These are phyloP conservation scores for Borostomias antarcticus DNA, from an alignment of 2,797 vertebrate species.

Conservation along the genomic window DNA sequence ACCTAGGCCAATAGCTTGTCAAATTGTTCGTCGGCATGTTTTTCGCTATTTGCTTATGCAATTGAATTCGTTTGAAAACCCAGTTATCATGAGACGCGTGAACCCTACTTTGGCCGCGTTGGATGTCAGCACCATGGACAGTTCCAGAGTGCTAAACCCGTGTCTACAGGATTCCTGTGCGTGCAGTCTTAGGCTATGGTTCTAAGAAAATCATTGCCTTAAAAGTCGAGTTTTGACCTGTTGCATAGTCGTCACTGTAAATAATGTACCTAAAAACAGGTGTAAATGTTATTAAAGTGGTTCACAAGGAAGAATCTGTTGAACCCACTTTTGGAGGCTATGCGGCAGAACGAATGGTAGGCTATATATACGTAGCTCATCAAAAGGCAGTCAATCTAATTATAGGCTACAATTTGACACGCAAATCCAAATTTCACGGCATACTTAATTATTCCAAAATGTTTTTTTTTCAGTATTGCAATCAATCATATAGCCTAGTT, in stretches of 20 bases:
- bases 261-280: too few species aligned
- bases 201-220: not conserved
- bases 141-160: slow-evolving; percentile 27
- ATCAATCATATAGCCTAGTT: not conserved
- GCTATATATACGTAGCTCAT: not conserved
- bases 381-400: not conserved
- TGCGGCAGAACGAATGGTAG: too few species aligned
- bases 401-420: not conserved
- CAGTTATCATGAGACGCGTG: not conserved
- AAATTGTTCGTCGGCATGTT: too few species aligned
- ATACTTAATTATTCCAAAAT: not conserved
- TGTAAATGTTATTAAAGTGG: too few species aligned
- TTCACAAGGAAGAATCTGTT: too few species aligned
- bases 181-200: not conserved
- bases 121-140: slow-evolving; percentile 43
- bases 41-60: not conserved
- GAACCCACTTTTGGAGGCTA: not conserved
- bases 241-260: too few species aligned
- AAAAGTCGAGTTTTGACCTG: too few species aligned
- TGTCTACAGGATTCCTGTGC: not conserved
- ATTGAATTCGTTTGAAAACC: not conserved
- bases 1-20: too few species aligned
- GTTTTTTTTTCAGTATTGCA: not conserved
- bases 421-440: not conserved
- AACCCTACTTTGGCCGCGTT: too few species aligned